Percentiles rank a stretch among this genome's conserved stretches.
Evolutionary conservation across 2,888 invertebrate genomes (phyloP).

Genomic region (Mayetiola destructor): DNA sequence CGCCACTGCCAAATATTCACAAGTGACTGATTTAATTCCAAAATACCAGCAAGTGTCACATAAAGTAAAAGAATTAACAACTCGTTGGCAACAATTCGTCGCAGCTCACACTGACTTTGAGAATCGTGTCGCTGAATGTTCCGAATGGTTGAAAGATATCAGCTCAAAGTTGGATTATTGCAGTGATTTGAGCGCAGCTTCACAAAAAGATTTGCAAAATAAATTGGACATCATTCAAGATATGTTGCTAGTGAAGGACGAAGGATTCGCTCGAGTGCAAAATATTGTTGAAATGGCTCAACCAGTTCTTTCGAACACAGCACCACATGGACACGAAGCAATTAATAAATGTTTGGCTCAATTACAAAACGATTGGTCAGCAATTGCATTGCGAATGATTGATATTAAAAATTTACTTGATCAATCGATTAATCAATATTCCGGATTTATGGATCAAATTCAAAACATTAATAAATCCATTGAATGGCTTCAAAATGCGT

Average conservation of each 20-base stretch:
- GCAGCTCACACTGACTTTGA: slow-evolving; percentile 77
- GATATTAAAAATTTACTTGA: slow-evolving; percentile 79
- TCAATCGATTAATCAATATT: slow-evolving; percentile 82
- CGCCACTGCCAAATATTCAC: slow-evolving; percentile 59
- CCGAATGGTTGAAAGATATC: slow-evolving; percentile 70
- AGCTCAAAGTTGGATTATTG: slow-evolving; percentile 76
- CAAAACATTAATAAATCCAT: slow-evolving; percentile 71
- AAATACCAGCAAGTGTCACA: slow-evolving; percentile 83
- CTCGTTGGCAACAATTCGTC: slow-evolving; percentile 86
- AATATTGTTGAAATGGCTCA: slow-evolving; percentile 82
- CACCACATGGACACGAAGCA: slow-evolving; percentile 70
- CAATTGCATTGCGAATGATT: slow-evolving; percentile 70
- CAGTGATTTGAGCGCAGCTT: slow-evolving; percentile 63
- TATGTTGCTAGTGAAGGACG: slow-evolving; percentile 77
- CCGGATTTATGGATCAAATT: slow-evolving; percentile 77
- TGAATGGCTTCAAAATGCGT: slow-evolving; percentile 56
- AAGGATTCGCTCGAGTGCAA: slow-evolving; percentile 76
- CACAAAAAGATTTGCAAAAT: slow-evolving; percentile 71
- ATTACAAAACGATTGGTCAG: slow-evolving; percentile 83
- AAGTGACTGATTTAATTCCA: slow-evolving; percentile 78
- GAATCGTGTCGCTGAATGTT: slow-evolving; percentile 61
- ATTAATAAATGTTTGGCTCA: slow-evolving; percentile 71
- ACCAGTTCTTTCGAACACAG: slow-evolving; percentile 78
- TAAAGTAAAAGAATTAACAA: slow-evolving; percentile 79
- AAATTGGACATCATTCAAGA: slow-evolving; percentile 77